Conservation (phyloP, 1,140 invertebrate genomes). For the Acromyrmex echinatior region DNA sequence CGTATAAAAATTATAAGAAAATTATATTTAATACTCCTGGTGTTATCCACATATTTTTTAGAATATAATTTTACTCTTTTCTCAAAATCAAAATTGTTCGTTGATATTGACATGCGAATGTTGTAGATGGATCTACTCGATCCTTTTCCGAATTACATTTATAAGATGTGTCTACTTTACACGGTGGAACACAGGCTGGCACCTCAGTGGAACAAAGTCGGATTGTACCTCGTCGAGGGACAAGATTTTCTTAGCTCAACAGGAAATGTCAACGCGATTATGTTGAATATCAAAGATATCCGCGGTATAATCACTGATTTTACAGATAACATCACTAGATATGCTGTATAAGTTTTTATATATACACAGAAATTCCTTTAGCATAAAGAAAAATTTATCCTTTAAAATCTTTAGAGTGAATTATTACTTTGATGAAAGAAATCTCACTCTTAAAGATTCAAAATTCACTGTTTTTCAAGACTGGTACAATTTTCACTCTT, state of each 20-base stretch:
- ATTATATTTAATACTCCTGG: too few species aligned
- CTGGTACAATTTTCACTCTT: too few species aligned
- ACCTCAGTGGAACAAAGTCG: constrained; percentile 80
- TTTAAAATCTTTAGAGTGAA: too few species aligned
- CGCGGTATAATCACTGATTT: constrained; percentile 1
- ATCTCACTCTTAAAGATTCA: too few species aligned
- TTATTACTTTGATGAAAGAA: too few species aligned
- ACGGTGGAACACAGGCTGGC: constrained; percentile 75
- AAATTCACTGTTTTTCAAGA: too few species aligned
- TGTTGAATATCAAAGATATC: constrained; percentile 70
- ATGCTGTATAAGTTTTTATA: neutral
- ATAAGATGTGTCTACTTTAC: constrained; percentile 76
- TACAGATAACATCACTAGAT: constrained; percentile 19
- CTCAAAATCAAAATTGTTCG: neutral
- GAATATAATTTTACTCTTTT: too few species aligned
- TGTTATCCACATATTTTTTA: too few species aligned
- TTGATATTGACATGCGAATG: neutral
- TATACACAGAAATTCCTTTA: neutral
- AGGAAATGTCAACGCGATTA: constrained; percentile 70
- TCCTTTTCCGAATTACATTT: constrained; percentile 67
- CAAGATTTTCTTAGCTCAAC: constrained; percentile 74
- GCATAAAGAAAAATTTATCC: neutral
- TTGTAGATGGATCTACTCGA: constrained; percentile 38
- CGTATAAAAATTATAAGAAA: too few species aligned
- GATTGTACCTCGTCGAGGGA: constrained; percentile 74